A percentile compares a stretch with the other conserved stretches of the same genome.
These are phyloP conservation scores for Gyrodactylus bullatarudis DNA, from an alignment of 1,140 invertebrate species.

Conservation along the genomic window DNA sequence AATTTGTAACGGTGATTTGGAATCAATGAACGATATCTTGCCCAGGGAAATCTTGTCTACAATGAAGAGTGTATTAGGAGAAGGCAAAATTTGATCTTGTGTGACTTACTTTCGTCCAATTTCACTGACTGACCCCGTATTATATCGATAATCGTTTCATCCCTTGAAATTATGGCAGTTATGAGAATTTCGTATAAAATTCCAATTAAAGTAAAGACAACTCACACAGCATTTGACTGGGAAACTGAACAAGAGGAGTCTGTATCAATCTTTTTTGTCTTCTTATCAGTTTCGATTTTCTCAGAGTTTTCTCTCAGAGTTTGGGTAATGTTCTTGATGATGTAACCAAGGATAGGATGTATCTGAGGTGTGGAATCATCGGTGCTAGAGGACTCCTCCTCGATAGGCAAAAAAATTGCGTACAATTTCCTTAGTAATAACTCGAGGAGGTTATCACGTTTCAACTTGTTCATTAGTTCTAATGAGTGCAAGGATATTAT, in stretches of 20 bases:
- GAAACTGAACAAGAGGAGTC: too few relatives aligned
- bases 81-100: too few relatives aligned
- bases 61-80: not conserved
- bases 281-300: too few relatives aligned
- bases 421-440: not conserved
- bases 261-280: too few relatives aligned
- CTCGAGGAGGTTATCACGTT: not conserved
- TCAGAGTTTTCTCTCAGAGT: not conserved
- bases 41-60: not conserved
- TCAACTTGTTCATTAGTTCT: not conserved
- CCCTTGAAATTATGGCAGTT: too few relatives aligned
- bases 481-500: not conserved
- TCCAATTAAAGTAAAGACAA: too few relatives aligned
- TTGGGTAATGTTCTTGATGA: not conserved
- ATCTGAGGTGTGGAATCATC: not conserved
- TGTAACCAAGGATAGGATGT: not conserved
- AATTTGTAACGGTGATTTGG: not conserved
- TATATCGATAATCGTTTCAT: too few relatives aligned
- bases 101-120: too few relatives aligned
- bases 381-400: not conserved
- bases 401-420: not conserved
- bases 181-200: too few relatives aligned
- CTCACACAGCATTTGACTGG: too few relatives aligned
- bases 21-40: not conserved
- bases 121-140: too few relatives aligned